Evolutionary conservation across 1,140 invertebrate genomes (phyloP), one percentile per base, ranked within the genome.

Genomic region (Eubasilissa regina): DNA sequence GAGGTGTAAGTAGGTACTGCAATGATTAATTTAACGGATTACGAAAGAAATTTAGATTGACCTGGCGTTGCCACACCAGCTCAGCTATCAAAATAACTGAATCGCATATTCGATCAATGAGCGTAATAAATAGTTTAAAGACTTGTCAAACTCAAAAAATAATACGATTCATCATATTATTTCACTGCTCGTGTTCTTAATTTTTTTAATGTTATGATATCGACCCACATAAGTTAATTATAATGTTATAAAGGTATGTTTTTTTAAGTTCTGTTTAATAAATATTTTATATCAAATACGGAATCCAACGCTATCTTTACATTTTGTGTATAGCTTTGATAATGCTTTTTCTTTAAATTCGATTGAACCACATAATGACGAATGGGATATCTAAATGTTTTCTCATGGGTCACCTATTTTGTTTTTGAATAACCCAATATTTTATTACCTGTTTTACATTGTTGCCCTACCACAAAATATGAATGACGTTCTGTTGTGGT

Each of bases 21-120:
- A 51, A 70, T 51, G 62, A 66, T 66, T 66, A 66, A 66, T 66
- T 43, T 66, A 66, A 44, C 35, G 13, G 62, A 66, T 66, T 66
- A 66, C 1, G 13, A 66, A 64, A 62, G 15, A 15, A 43, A 66
- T 66, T 15, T 25, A 25, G 62, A 66, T 66, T 43, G 35, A 13
- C 13, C 62, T 15, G 44, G 62, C 44, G 62, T 43, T 66, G 62
- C 4, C 35, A 44, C 62, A 47, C 44, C 55, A 43, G 62, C 15
- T 66, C 9, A 66, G n/a, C 62, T 45, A 66, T 66, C 62, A 66
- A 66, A 66, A 66, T 66, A 66, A 44, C 62, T 66, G 62, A 66
- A 44, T 44, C 62, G 15, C 43, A 43, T 44, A 66, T 66, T 66
- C 62, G 25, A 66, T 66, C 62, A 66, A 66, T n/a, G 25, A 17